Percentiles rank a stretch among this genome's conserved stretches.
phyloP scores from a whole-genome alignment of 2,888 invertebrate genomes.

The Drosophila infuscata region DNA sequence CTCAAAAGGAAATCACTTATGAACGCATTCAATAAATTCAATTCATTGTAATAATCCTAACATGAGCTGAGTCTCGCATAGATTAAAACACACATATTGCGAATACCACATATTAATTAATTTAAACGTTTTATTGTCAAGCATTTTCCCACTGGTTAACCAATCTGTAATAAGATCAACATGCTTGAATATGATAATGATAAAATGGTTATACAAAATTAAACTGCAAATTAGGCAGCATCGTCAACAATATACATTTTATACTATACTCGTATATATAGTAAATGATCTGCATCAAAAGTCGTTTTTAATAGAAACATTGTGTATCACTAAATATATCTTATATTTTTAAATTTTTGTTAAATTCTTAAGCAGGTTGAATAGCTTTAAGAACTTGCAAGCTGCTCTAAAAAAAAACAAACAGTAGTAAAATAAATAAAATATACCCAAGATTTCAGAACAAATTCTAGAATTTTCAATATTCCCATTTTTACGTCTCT shows the following conservation, averaged over 20 bases:
- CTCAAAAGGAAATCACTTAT: constrained; percentile 3
- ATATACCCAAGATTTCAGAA: background rate
- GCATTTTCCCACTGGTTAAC: background rate
- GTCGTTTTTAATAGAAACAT: background rate
- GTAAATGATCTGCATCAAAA: background rate
- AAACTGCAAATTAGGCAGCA: background rate
- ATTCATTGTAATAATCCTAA: background rate
- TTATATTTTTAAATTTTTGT: background rate
- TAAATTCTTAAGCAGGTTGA: no score
- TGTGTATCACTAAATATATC: background rate
- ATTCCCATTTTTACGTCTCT: background rate
- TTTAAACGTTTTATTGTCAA: background rate
- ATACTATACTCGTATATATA: no score
- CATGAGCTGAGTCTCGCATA: background rate
- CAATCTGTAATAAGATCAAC: background rate
- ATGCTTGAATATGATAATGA: background rate
- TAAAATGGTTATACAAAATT: background rate
- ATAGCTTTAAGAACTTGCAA: background rate
- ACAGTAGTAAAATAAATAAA: background rate
- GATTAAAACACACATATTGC: background rate
- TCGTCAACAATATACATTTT: background rate
- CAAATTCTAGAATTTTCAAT: background rate
- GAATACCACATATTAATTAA: background rate
- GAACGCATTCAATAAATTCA: constrained; percentile 3
- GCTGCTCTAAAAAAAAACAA: background rate